These are phyloP conservation scores for Vimba vimba DNA, from an alignment of 2,113 vertebrate genomes.

Conservation along the genomic window DNA sequence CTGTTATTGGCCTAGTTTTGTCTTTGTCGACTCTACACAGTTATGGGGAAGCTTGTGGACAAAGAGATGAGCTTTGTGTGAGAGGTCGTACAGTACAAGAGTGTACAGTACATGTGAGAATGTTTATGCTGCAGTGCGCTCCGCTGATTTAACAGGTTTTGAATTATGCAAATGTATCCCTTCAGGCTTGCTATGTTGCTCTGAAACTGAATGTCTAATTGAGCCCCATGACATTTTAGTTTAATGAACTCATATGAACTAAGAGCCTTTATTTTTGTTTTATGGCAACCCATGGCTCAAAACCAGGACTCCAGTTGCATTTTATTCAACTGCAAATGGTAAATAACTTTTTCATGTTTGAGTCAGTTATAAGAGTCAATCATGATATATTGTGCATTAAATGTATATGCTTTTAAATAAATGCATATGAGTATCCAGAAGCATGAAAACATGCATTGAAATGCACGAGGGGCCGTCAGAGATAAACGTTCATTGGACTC, in stretches of 20 bases:
- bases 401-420: too few species aligned
- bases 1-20: conserved; percentile 1
- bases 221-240: conserved; percentile 24
- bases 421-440: too few species aligned
- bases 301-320: not conserved
- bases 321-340: not conserved
- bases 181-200: conserved; percentile 16
- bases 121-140: conserved; percentile 31
- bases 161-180: conserved; percentile 45
- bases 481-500: too few species aligned
- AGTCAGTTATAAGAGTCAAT: not conserved
- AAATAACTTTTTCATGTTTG: not conserved
- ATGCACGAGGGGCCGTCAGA: too few species aligned
- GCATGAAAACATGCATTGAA: too few species aligned
- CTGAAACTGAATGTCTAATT: conserved; percentile 29
- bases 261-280: conserved; percentile 21
- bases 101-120: conserved; percentile 22
- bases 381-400: not conserved
- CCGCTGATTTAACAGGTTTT: conserved; percentile 44
- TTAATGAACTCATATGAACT: conserved; percentile 19
- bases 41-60: conserved; percentile 12
- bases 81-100: conserved; percentile 14
- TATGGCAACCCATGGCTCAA: not conserved
- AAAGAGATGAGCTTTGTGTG: conserved; percentile 25
- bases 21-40: conserved; percentile 1